These are phyloP conservation scores for Micromys minutus DNA, from an alignment of 2,113 vertebrate genomes.

Conservation along the genomic window DNA sequence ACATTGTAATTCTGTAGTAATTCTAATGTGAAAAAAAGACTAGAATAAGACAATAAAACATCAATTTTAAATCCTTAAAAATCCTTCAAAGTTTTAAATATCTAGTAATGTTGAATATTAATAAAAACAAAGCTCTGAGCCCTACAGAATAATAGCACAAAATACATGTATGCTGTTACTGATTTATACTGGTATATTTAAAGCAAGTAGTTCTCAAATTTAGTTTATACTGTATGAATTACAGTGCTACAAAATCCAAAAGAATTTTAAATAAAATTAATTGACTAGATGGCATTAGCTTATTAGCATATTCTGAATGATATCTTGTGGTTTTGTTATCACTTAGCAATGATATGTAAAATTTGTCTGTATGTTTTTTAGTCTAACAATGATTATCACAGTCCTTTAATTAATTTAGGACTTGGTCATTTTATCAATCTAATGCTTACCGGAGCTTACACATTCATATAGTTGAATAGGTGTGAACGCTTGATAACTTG, in stretches of 20 bases:
- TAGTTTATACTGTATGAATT: background rate
- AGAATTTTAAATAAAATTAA: background rate
- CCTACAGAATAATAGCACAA: background rate
- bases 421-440: constrained; percentile 41
- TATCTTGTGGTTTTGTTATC: constrained; percentile 47
- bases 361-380: constrained; percentile 72
- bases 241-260: background rate
- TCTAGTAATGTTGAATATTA: background rate
- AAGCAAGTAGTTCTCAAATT: constrained; percentile 5
- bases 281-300: constrained; percentile 40
- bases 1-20: background rate
- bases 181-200: background rate
- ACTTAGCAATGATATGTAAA: constrained; percentile 61
- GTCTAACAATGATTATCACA: constrained; percentile 55
- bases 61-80: background rate
- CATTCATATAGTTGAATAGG: constrained; percentile 44
- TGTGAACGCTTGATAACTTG: constrained; percentile 69
- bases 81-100: background rate
- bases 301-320: constrained; percentile 23
- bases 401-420: constrained; percentile 71
- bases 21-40: background rate
- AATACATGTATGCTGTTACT: background rate
- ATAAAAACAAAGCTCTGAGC: background rate
- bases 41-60: background rate
- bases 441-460: constrained; percentile 52